Evolutionary conservation across 2,113 vertebrate species (phyloP), one percentile per base, ranked within the genome.

Genomic region (Etheostoma cragini): DNA sequence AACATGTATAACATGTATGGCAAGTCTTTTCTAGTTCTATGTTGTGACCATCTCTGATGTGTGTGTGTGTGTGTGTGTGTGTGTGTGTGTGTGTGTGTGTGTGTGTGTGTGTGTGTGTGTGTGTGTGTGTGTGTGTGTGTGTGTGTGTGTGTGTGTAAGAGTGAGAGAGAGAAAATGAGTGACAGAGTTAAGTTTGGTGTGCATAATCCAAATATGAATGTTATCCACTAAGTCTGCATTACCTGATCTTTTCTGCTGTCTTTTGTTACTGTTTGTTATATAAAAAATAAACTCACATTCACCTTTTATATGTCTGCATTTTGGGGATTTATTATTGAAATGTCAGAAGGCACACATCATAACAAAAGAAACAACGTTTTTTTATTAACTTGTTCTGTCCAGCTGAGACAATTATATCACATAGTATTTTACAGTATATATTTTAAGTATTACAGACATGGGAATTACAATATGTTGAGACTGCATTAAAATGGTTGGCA

Each of bases 191-290:
- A 15, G 49, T 83, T 83, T 74, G 66, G 61, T 80, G 53, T 82
- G 81, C 57, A 74, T 81, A 77, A 74, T 84, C 69, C 52, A 90
- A 87, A 86, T 87, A 81, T 89, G 88, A 92, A 90, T 93, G 86
- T 92, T 74, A 80, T 77, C 19, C 64, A 78, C 63, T 76, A 85
- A 83, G 75, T 86, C 56, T 90, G 84, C 85, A 80, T 89, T 81
- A 83, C 74, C 78, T 90, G 72, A 91, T 89, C 54, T 88, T 90
- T 89, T 83, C 76, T 87, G 71, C 83, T 88, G 77, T 91, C 67
- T 92, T 94, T 94, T 92, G 80, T 92, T 91, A 92, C 88, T 87
- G 81, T 92, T 94, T 92, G 84, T 82, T 90, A 91, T 91, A 87
- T 78, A 88, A 91, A 47, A 86, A 90, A 88, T 91, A 91, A 90